Conservation (phyloP, 2,888 invertebrate genomes). For the Ashinkailepas kermadecensis region DNA sequence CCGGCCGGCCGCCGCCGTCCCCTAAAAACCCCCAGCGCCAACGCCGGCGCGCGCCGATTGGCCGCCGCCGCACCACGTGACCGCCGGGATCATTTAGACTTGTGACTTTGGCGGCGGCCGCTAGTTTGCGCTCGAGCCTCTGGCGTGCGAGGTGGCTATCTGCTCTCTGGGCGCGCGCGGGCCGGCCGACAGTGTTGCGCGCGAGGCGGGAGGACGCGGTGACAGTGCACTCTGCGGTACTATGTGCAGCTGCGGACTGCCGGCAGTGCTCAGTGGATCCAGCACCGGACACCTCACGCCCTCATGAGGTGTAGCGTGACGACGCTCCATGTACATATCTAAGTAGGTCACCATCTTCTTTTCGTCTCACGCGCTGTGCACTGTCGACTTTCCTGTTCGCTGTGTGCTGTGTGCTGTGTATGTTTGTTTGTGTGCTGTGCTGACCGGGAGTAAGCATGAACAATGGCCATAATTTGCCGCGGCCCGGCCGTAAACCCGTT, state of each 20-base stretch:
- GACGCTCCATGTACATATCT: conserved; percentile 18
- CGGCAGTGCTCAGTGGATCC: neutral
- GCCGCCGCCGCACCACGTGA: neutral
- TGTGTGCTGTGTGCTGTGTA: neutral
- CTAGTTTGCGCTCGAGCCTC: neutral
- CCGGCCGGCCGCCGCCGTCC: conserved; percentile 3
- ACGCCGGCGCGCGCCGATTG: neutral
- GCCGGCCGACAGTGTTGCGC: neutral
- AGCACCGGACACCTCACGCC: neutral
- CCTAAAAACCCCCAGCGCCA: conserved; percentile 2
- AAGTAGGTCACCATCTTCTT: conserved; percentile 5
- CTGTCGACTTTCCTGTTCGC: neutral
- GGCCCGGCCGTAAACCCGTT: neutral
- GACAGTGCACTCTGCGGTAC: neutral
- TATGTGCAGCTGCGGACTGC: neutral
- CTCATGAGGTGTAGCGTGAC: conserved; percentile 13
- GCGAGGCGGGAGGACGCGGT: no score
- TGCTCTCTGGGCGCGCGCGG: neutral
- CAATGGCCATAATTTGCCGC: neutral
- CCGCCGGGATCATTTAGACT: conserved; percentile 3
- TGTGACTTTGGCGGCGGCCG: neutral
- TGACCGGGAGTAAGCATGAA: neutral
- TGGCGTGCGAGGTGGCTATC: neutral
- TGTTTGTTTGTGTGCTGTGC: neutral
- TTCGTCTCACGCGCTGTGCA: neutral